Conservation (phyloP, 2,113 vertebrate genomes). For the Callopanchax toddi region DNA sequence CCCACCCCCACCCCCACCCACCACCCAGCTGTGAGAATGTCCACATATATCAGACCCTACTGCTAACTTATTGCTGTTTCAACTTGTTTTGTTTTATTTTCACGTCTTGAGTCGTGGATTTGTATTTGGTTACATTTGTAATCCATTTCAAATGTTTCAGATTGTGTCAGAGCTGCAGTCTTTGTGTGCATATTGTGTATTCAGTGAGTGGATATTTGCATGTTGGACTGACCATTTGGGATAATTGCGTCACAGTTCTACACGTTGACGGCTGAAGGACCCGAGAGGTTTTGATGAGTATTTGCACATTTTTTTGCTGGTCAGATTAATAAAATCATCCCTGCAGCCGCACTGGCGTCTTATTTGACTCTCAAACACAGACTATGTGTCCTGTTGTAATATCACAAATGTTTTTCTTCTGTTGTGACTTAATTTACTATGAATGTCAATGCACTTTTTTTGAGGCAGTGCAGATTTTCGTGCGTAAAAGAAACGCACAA, state of each 20-base stretch:
- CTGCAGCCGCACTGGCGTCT: conserved; percentile 55
- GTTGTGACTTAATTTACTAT: too few species aligned
- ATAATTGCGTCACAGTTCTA: conserved; percentile 56
- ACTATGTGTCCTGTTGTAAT: conserved; percentile 9
- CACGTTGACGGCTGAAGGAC: conserved; percentile 46
- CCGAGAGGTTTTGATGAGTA: conserved; percentile 56
- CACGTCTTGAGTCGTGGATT: conserved; percentile 67
- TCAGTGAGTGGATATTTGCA: conserved; percentile 70
- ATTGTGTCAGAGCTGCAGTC: conserved; percentile 62
- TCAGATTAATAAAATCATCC: conserved; percentile 71
- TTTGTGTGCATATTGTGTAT: conserved; percentile 76
- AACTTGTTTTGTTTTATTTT: conserved; percentile 55
- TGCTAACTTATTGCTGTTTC: conserved; percentile 81
- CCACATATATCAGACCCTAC: conserved; percentile 59
- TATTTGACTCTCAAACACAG: conserved; percentile 41
- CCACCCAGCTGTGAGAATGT: conserved; percentile 62
- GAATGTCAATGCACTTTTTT: too few species aligned
- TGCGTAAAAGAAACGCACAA: too few species aligned
- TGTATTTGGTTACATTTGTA: conserved; percentile 77
- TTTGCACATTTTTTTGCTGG: conserved; percentile 74
- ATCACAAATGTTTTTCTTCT: background rate
- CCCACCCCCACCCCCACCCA: conserved; percentile 20
- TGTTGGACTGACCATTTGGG: conserved; percentile 68
- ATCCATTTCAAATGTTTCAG: conserved; percentile 37
- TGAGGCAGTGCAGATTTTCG: too few species aligned